Percentiles rank a stretch among this genome's conserved stretches.
These are phyloP conservation scores for Morpho achilles DNA, from an alignment of 2,888 invertebrate species.

Conservation along the genomic window DNA sequence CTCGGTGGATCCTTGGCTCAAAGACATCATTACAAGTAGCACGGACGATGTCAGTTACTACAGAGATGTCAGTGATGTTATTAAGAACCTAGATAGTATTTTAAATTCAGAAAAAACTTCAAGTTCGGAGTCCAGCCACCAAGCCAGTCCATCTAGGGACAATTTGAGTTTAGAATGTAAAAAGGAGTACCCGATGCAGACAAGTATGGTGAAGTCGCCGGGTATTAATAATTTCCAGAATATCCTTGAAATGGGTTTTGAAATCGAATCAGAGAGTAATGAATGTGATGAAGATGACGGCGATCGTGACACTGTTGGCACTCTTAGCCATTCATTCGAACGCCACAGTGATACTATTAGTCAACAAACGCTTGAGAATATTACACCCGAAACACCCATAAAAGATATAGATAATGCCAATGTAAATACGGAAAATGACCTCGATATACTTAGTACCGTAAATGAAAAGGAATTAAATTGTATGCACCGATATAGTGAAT, in stretches of 20 bases:
- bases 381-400: conserved; percentile 66
- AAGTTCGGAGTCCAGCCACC: conserved; percentile 79
- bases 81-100: conserved; percentile 81
- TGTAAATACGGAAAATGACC: conserved; percentile 34
- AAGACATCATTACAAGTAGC: conserved; percentile 77
- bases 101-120: conserved; percentile 81
- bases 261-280: conserved; percentile 38
- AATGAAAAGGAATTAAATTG: conserved; percentile 34
- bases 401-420: conserved; percentile 52
- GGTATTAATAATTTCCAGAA: conserved; percentile 70
- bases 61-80: conserved; percentile 81
- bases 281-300: conserved; percentile 55
- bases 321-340: conserved; percentile 69
- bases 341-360: conserved; percentile 64
- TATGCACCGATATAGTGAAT: conserved; percentile 42
- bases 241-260: conserved; percentile 54
- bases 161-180: conserved; percentile 69
- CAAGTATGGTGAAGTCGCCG: conserved; percentile 68
- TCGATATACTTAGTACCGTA: conserved; percentile 34
- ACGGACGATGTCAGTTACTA: conserved; percentile 81
- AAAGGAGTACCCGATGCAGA: conserved; percentile 62
- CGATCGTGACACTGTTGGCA: conserved; percentile 64
- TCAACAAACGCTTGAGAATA: conserved; percentile 66
- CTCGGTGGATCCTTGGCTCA: conserved; percentile 80
- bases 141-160: conserved; percentile 75